Evolutionary conservation across 2,888 invertebrate species (phyloP).

Genomic region (Caenorhabditis virilis): DNA sequence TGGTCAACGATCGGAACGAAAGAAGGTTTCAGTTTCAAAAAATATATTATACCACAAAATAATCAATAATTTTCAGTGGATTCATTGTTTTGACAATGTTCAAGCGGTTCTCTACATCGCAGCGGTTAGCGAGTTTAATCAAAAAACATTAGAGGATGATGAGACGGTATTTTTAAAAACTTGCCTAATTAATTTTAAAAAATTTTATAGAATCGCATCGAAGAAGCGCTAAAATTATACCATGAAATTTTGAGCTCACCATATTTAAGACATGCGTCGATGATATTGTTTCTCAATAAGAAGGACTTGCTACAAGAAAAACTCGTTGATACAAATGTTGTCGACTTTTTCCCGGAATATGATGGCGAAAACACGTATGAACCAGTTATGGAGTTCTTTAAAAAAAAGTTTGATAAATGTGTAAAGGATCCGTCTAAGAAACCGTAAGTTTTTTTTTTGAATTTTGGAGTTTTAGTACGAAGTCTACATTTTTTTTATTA

Average conservation of each 20-base stretch:
- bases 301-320: conserved; percentile 65
- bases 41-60: neutral
- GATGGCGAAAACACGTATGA: conserved; percentile 50
- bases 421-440: conserved; percentile 23
- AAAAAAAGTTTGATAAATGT: conserved; percentile 39
- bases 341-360: too few relatives aligned
- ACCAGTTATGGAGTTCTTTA: conserved; percentile 47
- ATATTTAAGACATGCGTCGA: conserved; percentile 56
- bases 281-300: conserved; percentile 67
- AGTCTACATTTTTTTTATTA: too few relatives aligned
- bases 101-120: conserved; percentile 60
- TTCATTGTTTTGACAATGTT: conserved; percentile 62
- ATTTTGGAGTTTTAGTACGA: too few relatives aligned
- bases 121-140: conserved; percentile 63
- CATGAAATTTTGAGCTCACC: conserved; percentile 46
- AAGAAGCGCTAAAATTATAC: conserved; percentile 61
- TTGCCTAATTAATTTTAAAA: too few relatives aligned
- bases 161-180: too few relatives aligned
- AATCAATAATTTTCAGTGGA: conserved; percentile 48
- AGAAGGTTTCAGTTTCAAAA: conserved; percentile 31
- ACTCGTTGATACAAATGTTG: too few relatives aligned
- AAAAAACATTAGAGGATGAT: conserved; percentile 55
- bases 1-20: conserved; percentile 61
- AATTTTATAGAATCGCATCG: conserved; percentile 60
- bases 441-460: conserved; percentile 5